A percentile compares a stretch with the other conserved stretches of the same genome.
These are phyloP conservation scores for Enteromius radiatus DNA, from an alignment of 2,797 vertebrate genomes.

Conservation along the genomic window DNA sequence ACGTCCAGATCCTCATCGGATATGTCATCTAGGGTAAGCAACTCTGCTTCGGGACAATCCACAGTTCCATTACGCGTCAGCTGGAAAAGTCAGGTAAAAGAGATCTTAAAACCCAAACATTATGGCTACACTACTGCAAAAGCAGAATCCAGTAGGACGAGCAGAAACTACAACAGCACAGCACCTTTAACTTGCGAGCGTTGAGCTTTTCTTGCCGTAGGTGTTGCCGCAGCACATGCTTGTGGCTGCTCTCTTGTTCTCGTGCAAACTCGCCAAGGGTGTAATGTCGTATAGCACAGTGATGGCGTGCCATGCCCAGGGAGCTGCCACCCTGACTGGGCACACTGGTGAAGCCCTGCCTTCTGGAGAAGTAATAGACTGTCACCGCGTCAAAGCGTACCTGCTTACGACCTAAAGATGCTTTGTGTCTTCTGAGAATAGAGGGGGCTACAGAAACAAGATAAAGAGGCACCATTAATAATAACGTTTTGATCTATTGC, in stretches of 20 bases:
- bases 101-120: slow-evolving; percentile 9
- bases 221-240: slow-evolving; percentile 87
- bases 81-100: slow-evolving; percentile 68
- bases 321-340: slow-evolving; percentile 96
- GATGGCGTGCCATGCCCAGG: slow-evolving; percentile 92
- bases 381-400: slow-evolving; percentile 95
- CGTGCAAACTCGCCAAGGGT: slow-evolving; percentile 93
- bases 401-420: slow-evolving; percentile 83
- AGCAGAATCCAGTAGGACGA: not conserved
- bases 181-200: slow-evolving; percentile 91
- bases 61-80: slow-evolving; percentile 92
- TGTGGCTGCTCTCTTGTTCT: slow-evolving; percentile 90
- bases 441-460: slow-evolving; percentile 84
- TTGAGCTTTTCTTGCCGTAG: slow-evolving; percentile 96
- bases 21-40: slow-evolving; percentile 91
- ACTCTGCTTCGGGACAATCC: slow-evolving; percentile 89
- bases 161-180: not conserved
- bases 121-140: not conserved
- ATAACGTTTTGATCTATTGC: not conserved
- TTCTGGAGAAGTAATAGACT: slow-evolving; percentile 93
- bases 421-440: slow-evolving; percentile 90
- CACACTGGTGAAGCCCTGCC: slow-evolving; percentile 95
- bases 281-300: slow-evolving; percentile 90
- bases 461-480: slow-evolving; percentile 11
- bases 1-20: slow-evolving; percentile 93